A percentile compares a stretch with the other conserved stretches of the same genome.
phyloP scores from a whole-genome alignment of 2,888 invertebrate genomes.

The Smittia sp. region DNA sequence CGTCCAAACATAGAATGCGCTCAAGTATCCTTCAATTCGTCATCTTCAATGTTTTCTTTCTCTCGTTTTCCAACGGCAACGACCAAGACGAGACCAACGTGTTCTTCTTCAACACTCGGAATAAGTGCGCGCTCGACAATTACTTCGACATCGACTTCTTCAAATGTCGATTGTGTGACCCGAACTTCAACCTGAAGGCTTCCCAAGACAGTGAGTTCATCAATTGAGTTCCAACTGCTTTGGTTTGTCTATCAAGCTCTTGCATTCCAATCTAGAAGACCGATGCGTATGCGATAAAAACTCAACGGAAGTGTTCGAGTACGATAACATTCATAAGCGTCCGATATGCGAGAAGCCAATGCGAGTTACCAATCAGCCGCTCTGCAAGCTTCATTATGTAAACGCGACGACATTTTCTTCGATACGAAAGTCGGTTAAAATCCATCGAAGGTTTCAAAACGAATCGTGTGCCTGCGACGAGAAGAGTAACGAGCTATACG shows the following conservation, averaged over 20 bases:
- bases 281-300: constrained; percentile 53
- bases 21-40: too few relatives aligned
- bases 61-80: too few relatives aligned
- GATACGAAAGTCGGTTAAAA: constrained; percentile 42
- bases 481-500: constrained; percentile 49
- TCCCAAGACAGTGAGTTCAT: constrained; percentile 50
- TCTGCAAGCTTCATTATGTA: constrained; percentile 24
- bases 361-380: neutral
- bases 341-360: constrained; percentile 46
- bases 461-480: constrained; percentile 46
- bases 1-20: too few relatives aligned
- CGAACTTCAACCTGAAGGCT: constrained; percentile 50
- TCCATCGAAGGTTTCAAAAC: constrained; percentile 44
- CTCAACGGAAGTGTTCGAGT: constrained; percentile 45
- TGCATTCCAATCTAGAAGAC: constrained; percentile 49
- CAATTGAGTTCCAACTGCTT: too few relatives aligned
- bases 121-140: constrained; percentile 53
- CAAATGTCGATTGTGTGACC: constrained; percentile 55
- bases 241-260: neutral
- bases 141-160: constrained; percentile 56
- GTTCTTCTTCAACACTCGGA: constrained; percentile 20
- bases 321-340: constrained; percentile 47
- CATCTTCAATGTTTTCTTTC: too few relatives aligned
- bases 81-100: neutral
- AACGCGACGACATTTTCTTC: constrained; percentile 34